Conservation (phyloP, 2,888 invertebrate genomes). For the Cerastis leucographa region DNA sequence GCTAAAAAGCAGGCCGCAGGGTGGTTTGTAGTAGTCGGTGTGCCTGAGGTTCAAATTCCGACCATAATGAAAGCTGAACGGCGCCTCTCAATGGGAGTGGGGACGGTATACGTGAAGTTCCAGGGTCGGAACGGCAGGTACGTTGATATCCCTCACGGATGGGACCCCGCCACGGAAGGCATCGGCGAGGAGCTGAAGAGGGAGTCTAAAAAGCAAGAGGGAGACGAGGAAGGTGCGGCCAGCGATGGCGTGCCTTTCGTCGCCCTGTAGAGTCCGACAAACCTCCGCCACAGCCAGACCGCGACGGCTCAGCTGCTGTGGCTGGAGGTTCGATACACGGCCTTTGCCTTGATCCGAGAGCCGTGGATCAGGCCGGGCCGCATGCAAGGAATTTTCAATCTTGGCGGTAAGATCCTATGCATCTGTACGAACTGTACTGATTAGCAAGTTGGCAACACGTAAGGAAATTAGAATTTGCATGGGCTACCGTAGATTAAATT, state of each 20-base stretch:
- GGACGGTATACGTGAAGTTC: background rate
- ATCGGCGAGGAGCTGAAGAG: background rate
- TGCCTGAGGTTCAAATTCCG: background rate
- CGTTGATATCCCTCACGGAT: background rate
- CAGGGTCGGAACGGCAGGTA: background rate
- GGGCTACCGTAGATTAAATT: background rate
- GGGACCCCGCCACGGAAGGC: too few species aligned
- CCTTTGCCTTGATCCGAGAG: conserved; percentile 2
- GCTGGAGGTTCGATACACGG: background rate
- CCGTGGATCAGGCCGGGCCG: background rate
- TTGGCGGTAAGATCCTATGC: background rate
- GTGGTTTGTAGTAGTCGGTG: background rate
- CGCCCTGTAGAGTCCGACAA: background rate
- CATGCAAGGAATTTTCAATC: conserved; percentile 6
- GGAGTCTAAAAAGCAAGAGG: background rate
- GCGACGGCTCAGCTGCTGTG: background rate
- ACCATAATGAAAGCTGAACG: background rate
- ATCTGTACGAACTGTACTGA: background rate
- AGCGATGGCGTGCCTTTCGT: background rate
- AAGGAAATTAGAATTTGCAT: background rate
- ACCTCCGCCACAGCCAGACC: background rate
- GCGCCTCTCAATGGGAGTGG: background rate
- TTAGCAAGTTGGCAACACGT: background rate
- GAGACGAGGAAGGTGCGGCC: background rate
- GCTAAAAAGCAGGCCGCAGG: background rate